Conservation (phyloP, 2,113 vertebrate genomes). For the Tetrao urogallus region DNA sequence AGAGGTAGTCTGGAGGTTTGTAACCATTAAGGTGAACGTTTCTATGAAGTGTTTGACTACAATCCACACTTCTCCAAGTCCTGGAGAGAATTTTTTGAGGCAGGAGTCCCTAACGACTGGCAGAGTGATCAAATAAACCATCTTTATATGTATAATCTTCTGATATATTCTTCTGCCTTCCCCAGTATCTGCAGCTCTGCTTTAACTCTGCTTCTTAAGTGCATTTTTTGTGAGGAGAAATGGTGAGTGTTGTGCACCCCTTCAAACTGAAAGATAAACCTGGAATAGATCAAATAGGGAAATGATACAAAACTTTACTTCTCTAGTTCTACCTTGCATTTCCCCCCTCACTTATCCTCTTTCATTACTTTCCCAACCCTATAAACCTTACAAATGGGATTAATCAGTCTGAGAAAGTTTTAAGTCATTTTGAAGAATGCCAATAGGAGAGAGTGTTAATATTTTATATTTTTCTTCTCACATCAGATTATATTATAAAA, state of each 20-base stretch:
- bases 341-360: background rate
- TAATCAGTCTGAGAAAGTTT: slow-evolving; percentile 6
- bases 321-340: background rate
- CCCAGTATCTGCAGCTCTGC: rapidly evolving
- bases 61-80: background rate
- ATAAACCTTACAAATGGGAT: background rate
- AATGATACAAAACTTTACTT: background rate
- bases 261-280: background rate
- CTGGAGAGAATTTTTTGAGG: background rate
- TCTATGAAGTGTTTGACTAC: background rate
- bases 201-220: background rate
- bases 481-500: slow-evolving; percentile 4
- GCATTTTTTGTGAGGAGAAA: background rate
- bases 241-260: background rate
- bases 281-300: background rate
- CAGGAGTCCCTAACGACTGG: too few relatives aligned
- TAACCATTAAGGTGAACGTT: background rate
- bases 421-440: background rate
- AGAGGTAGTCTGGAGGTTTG: background rate
- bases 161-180: background rate
- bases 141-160: background rate
- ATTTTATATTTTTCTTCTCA: background rate
- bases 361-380: background rate
- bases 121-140: background rate
- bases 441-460: background rate